Base-by-base conservation (phyloP, 2,113 vertebrate species). In the Jaculus jaculus region DNA sequence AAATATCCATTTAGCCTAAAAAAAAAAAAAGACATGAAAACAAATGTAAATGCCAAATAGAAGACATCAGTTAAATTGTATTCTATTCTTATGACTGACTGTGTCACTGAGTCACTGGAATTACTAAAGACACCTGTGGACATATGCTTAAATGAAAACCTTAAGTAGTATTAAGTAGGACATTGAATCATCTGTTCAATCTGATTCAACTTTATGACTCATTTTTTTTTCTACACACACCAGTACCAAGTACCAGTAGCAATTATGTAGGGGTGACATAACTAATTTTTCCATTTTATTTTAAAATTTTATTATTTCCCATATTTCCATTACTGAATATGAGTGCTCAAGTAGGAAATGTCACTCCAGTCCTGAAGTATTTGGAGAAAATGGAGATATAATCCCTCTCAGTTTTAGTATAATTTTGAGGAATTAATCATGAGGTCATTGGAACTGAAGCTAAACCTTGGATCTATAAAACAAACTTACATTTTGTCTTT, bases 401-500 rank as follows among this genome's bases (percentile, higher is more conserved):
- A 7, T 54, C 77, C 39, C 47, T 84, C 78, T 32, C 42, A 39
- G 30, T 72, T 87, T 87, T 39, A 16, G 9, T 68, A 42, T 39
- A 32, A 83, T 86, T 87, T 75, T 86, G 8, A 77, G 60, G 71
- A 93, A 75, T 73, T 71, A 91, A 58, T 86, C 21, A 72, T 83
- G 61, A 84, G 71, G 74, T 23, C 13, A 79, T 24, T 66, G 72
- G 69, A 71, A 90, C 58, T 65, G 8, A 92, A 87, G 30, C 13
- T 47, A 16, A 90, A 66, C 1, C 74, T 91, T 84, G 69, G 65
- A 83, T 87, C 81, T 94, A 72, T 87, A 93, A 89, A 68, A 85
- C 93, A 87, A 73, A 23, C 42, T 84, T 90, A 73, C 39, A 81
- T 87, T 89, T 93, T 81, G 16, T 37, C 69, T 84, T 87, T n/a